Conservation (phyloP, 2,113 vertebrate species). For the Sprattus sprattus region DNA sequence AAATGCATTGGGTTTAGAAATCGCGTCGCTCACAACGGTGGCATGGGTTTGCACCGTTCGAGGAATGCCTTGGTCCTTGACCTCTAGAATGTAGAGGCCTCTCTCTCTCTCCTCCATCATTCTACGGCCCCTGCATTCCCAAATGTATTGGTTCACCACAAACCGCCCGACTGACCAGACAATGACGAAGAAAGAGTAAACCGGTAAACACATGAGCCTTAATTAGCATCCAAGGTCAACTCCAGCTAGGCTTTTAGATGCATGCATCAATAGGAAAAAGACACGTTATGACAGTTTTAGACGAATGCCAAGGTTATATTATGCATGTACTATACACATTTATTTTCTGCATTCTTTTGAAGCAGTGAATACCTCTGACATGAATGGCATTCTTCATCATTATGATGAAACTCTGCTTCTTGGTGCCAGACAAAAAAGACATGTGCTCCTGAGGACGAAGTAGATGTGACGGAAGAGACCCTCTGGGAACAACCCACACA, state of each 20-base stretch:
- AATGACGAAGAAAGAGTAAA: not conserved
- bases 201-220: not conserved
- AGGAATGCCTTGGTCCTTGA: conserved; percentile 4
- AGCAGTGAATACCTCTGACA: not conserved
- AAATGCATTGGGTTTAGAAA: too few species aligned
- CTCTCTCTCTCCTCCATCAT: not conserved
- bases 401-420: not conserved
- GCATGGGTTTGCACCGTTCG: too few species aligned
- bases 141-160: not conserved
- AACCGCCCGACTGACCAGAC: not conserved
- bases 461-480: not conserved
- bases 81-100: not conserved
- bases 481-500: not conserved
- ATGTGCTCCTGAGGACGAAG: not conserved
- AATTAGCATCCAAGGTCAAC: not conserved
- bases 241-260: not conserved
- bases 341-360: not conserved
- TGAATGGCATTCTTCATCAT: not conserved
- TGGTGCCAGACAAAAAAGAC: not conserved
- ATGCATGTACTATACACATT: not conserved
- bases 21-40: too few species aligned
- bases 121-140: not conserved
- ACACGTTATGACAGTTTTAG: not conserved
- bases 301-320: not conserved
- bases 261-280: not conserved